Evolutionary conservation across 1,140 invertebrate species (phyloP), one percentile per base, ranked within the genome.

Genomic region (Drosophila erecta): DNA sequence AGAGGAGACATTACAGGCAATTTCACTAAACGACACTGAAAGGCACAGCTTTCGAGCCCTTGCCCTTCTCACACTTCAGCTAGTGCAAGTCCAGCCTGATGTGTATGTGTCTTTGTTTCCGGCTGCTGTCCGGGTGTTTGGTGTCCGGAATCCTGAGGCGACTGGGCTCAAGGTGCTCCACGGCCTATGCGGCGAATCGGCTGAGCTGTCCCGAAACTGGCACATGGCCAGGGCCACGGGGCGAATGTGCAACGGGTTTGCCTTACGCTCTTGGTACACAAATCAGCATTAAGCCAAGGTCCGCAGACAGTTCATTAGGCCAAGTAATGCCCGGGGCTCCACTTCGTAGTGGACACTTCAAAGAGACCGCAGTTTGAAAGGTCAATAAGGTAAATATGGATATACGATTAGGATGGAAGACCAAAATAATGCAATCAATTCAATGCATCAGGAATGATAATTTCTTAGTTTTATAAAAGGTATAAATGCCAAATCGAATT

Each of bases 11-110:
- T 86, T 86, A 86, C 83, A 76, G 83, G 79, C 81, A 86, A 79
- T 86, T 86, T 86, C 75, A 89, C 81, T 86, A 86, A 86, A 79
- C 78, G 84, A 64, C 83, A 83, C 75, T 83, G 81, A 87, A 75
- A 61, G 61, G 62, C 40, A 20, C 14, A 51, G 41, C 41, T 20
- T 44, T 44, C 37, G 11, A 24, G 30, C 33, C 33, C 37, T 44
- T 20, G n/a, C 40, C 40, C 41, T 20, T 43, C 17, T 43, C 17
- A 30, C 54, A 30, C 54, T 56, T 56, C 59, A 59, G 10, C 41
- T 1, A 43, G 40, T 8, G 8, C n/a, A 11, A n/a, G 40, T 30
- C 40, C 15, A 43, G 40, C 11, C 33, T 17, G n/a, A 41, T 40
- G 38, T 17, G 38, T 12, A 41, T 40, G 38, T 17, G 38, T 12